Conservation (phyloP, 2,888 invertebrate genomes). For the Mechanitis mazaeus region DNA sequence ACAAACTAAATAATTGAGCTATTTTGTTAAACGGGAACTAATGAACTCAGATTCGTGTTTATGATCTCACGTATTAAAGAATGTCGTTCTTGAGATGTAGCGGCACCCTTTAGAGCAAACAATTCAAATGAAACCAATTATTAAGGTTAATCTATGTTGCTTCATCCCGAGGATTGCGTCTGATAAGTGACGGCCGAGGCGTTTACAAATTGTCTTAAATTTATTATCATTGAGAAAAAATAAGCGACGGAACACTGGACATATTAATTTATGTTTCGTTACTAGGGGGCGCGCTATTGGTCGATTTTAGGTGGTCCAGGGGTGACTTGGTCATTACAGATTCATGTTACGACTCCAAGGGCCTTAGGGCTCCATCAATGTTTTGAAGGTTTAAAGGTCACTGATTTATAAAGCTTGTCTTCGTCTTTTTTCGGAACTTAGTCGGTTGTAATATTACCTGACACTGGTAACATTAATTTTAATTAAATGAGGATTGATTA, state of each 20-base stretch:
- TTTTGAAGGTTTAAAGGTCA: constrained; percentile 28
- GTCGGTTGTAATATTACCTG: constrained; percentile 5
- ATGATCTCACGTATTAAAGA: constrained; percentile 18
- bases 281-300: constrained; percentile 23
- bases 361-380: constrained; percentile 27
- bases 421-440: neutral
- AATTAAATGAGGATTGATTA: neutral
- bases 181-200: neutral
- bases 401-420: constrained; percentile 11
- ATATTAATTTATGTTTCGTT: constrained; percentile 21
- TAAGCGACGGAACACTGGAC: neutral
- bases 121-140: constrained; percentile 16
- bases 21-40: neutral
- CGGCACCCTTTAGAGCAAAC: constrained; percentile 19
- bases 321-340: constrained; percentile 32
- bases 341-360: constrained; percentile 32
- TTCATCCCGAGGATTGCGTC: constrained; percentile 2
- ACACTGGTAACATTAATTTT: constrained; percentile 4
- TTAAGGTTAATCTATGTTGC: constrained; percentile 12
- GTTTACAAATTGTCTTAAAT: constrained; percentile 1
- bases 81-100: constrained; percentile 13
- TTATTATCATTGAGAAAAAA: neutral
- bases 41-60: constrained; percentile 2
- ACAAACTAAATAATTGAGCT: neutral
- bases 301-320: constrained; percentile 26